Evolutionary conservation across 53 echinoderm and acorn worm species (phyloP).

Genomic region (Echinometra lucunter): DNA sequence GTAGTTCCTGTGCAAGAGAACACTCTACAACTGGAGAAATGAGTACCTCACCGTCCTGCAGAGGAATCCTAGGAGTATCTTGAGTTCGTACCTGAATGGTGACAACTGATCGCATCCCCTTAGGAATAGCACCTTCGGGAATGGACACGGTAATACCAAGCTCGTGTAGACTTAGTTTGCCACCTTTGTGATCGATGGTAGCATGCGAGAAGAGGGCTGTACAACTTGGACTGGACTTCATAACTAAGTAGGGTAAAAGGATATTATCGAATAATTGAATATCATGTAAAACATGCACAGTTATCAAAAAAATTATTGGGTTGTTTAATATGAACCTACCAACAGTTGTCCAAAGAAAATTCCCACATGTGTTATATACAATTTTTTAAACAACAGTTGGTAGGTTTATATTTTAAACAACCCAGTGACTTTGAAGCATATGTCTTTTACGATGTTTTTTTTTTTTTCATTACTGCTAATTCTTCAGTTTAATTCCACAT

Average conservation of each 20-base stretch:
- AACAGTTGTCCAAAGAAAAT: no score
- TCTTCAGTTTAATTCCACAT: no score
- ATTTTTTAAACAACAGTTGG: no score
- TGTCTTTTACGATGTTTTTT: no score
- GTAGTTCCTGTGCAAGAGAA: conserved; percentile 1
- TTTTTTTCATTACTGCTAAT: no score
- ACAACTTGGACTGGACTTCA: background rate
- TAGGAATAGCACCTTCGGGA: background rate
- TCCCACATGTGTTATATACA: no score
- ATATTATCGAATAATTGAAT: no score
- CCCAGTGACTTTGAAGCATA: no score
- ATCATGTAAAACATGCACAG: no score
- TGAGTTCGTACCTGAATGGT: background rate
- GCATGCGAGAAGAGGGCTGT: background rate
- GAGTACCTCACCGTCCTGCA: background rate
- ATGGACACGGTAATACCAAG: background rate
- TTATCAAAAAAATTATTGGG: no score
- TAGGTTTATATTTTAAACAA: no score
- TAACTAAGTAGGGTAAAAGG: background rate
- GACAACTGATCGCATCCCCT: conserved; percentile 4
- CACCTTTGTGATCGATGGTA: background rate
- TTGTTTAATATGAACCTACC: no score
- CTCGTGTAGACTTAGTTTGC: background rate
- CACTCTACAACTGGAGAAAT: background rate
- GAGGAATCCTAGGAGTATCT: background rate